Percentiles rank a stretch among this genome's conserved stretches.
Conservation (phyloP, 2,797 vertebrate species). For the Clamator glandarius region DNA sequence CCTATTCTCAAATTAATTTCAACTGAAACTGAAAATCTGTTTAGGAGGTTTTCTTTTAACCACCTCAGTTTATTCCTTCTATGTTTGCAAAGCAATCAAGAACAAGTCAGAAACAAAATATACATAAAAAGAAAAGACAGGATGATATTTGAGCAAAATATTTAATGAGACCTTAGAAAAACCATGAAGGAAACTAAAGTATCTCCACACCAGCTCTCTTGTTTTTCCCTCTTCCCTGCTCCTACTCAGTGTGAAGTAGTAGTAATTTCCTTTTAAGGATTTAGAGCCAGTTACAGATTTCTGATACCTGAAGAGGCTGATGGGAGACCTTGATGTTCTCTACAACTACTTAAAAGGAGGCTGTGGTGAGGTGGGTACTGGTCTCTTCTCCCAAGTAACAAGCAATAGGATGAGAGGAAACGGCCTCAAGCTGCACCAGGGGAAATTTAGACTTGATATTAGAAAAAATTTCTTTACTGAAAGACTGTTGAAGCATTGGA, state of each 20-base stretch:
- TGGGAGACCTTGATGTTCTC: no score
- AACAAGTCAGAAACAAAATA: background rate
- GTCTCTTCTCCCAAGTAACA: no score
- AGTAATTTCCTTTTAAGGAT: background rate
- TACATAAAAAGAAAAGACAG: background rate
- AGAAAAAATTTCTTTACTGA: no score
- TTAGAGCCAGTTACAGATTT: conserved; percentile 18
- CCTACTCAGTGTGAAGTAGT: background rate
- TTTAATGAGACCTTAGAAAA: background rate
- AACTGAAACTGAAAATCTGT: background rate
- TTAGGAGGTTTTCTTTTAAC: background rate
- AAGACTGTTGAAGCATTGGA: no score
- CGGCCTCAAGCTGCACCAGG: no score
- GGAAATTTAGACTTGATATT: no score
- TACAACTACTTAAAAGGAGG: no score
- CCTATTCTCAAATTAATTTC: background rate
- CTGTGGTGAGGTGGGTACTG: no score
- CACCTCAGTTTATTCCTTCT: background rate
- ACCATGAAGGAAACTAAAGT: background rate
- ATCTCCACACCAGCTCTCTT: background rate
- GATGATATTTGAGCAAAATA: background rate
- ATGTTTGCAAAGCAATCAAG: background rate
- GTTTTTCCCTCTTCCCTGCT: background rate
- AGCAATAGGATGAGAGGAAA: no score
- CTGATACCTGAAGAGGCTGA: background rate